A percentile compares a stretch with the other conserved stretches of the same genome.
Evolutionary conservation across 2,888 invertebrate genomes (phyloP).

Genomic region (Heteropelma amictum): DNA sequence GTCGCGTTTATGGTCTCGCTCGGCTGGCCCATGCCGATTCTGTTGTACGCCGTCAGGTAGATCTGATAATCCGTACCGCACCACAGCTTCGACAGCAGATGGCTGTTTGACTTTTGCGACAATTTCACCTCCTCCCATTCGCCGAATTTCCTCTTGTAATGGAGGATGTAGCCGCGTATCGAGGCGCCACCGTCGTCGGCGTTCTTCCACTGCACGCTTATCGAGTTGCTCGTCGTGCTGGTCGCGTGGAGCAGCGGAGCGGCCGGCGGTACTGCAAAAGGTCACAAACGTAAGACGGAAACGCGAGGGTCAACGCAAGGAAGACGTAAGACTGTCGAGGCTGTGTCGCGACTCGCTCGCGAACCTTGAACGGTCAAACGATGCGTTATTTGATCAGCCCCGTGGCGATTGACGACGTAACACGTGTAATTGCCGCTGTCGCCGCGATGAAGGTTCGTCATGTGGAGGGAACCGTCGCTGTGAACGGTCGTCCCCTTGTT

Average conservation of each 20-base stretch:
- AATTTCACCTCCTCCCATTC: slow-evolving; percentile 96
- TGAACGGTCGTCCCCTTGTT: slow-evolving; percentile 82
- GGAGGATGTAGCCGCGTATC: slow-evolving; percentile 88
- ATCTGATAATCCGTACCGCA: slow-evolving; percentile 93
- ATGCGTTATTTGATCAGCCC: slow-evolving; percentile 90
- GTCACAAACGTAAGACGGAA: slow-evolving; percentile 25
- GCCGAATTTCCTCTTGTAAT: slow-evolving; percentile 93
- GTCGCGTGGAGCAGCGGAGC: slow-evolving; percentile 90
- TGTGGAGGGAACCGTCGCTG: slow-evolving; percentile 85
- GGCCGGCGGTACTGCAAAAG: slow-evolving; percentile 88
- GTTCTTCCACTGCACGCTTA: slow-evolving; percentile 90
- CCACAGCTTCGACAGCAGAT: slow-evolving; percentile 89
- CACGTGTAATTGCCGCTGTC: slow-evolving; percentile 96
- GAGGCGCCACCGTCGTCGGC: slow-evolving; percentile 87
- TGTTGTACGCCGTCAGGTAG: slow-evolving; percentile 93
- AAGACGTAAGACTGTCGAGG: no score
- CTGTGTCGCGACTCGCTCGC: no score
- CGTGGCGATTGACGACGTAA: slow-evolving; percentile 89
- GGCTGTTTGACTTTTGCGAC: slow-evolving; percentile 88
- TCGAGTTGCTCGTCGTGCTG: slow-evolving; percentile 89
- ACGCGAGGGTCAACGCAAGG: no score
- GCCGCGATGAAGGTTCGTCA: slow-evolving; percentile 87
- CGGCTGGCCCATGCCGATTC: slow-evolving; percentile 92
- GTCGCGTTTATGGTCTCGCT: slow-evolving; percentile 92
- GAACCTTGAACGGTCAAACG: slow-evolving; percentile 82